Evolutionary conservation across 2,113 vertebrate species (phyloP).

Genomic region (Baryphthengus martii): DNA sequence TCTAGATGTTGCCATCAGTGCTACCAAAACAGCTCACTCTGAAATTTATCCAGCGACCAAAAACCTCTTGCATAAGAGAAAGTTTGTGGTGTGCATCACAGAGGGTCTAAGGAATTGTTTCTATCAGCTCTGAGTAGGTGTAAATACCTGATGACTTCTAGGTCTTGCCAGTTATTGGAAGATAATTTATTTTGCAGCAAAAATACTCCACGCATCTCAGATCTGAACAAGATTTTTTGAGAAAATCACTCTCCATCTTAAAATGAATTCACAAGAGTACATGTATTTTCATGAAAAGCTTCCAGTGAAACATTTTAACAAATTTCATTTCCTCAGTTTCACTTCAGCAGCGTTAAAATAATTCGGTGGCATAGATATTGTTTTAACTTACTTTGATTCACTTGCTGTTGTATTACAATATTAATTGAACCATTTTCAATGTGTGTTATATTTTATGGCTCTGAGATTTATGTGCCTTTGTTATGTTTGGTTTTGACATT

Average conservation of each 20-base stretch:
- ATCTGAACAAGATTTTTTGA: not conserved
- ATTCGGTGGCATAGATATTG: not conserved
- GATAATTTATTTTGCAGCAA: not conserved
- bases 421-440: slow-evolving; percentile 5
- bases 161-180: not conserved
- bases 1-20: not conserved
- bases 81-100: not conserved
- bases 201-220: not conserved
- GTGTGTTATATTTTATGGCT: not conserved
- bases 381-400: not conserved
- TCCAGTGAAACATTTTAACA: not conserved
- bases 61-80: not conserved
- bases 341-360: not conserved
- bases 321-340: slow-evolving; percentile 1
- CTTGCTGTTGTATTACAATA: not conserved
- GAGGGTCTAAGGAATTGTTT: not conserved
- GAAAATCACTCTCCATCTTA: not conserved
- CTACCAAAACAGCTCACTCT: not conserved
- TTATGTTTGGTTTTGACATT: not conserved
- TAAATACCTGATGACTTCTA: not conserved
- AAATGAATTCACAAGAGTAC: not conserved
- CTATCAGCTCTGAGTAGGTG: not conserved
- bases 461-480: not conserved
- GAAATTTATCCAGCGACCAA: not conserved
- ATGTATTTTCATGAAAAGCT: not conserved